Conservation (phyloP, 92 coral and sea anemone genomes). For the Porites lobata region DNA sequence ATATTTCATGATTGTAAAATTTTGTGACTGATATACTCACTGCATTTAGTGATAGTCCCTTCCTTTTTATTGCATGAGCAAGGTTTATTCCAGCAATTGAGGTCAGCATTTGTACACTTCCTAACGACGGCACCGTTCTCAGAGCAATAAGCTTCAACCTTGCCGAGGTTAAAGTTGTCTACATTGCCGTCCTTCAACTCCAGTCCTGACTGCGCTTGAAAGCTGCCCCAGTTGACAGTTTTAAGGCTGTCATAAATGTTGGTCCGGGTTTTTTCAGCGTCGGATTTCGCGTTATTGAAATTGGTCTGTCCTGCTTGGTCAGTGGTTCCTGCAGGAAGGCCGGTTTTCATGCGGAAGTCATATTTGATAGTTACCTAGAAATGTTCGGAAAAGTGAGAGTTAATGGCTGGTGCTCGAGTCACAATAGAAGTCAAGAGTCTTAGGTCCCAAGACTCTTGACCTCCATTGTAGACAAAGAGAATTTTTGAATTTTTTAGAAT, state of each 20-base stretch:
- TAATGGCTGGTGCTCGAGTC: too few relatives aligned
- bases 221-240: conserved; percentile 56
- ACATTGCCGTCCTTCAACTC: conserved; percentile 41
- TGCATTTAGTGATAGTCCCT: conserved; percentile 79
- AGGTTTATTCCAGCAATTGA: background rate
- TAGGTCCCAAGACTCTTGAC: too few relatives aligned
- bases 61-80: conserved; percentile 39
- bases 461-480: too few relatives aligned
- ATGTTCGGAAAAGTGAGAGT: too few relatives aligned
- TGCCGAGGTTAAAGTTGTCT: conserved; percentile 56
- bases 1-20: too few relatives aligned
- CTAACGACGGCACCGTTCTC: conserved; percentile 87
- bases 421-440: too few relatives aligned
- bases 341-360: conserved; percentile 47
- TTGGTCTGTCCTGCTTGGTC: conserved; percentile 63
- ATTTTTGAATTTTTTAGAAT: too few relatives aligned
- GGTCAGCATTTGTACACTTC: conserved; percentile 62
- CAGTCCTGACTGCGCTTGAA: conserved; percentile 54
- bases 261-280: background rate
- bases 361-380: conserved; percentile 67
- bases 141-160: conserved; percentile 83
- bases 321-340: conserved; percentile 64
- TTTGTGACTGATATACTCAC: conserved; percentile 38
- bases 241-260: conserved; percentile 14
- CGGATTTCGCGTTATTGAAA: conserved; percentile 34